phyloP scores from a whole-genome alignment of 30 jellyfish, hydroid and myxozoan species.

The Pseudorhiza aurosa region DNA sequence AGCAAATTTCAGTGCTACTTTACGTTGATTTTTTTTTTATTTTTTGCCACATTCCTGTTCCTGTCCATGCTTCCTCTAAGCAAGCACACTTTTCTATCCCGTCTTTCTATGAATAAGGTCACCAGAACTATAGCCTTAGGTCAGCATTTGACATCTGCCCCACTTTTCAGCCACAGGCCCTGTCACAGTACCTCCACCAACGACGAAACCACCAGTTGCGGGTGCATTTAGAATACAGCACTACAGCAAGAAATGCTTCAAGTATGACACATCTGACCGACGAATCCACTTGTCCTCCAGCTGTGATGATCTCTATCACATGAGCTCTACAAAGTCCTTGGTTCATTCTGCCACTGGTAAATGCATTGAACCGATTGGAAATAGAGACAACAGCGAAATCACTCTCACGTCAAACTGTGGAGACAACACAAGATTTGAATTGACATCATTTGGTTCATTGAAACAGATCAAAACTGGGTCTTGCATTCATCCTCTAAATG shows the following conservation, averaged over 20 bases:
- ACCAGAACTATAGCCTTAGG: too few species aligned
- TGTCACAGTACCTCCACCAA: conserved; percentile 5
- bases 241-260: conserved; percentile 52
- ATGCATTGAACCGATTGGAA: conserved; percentile 39
- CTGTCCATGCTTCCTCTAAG: too few species aligned
- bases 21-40: too few species aligned
- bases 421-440: conserved; percentile 36
- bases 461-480: conserved; percentile 34
- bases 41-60: too few species aligned
- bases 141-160: too few species aligned
- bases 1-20: too few species aligned
- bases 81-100: too few species aligned
- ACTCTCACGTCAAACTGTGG: conserved; percentile 6
- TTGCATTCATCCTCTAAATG: conserved; percentile 43
- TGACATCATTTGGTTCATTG: conserved; percentile 40
- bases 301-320: conserved; percentile 51
- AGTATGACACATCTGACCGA: not conserved
- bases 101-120: too few species aligned
- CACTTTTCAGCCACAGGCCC: too few species aligned
- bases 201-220: conserved; percentile 21
- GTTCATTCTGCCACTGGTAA: conserved; percentile 51
- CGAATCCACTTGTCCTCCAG: conserved; percentile 18
- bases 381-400: conserved; percentile 5
- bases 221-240: conserved; percentile 33
- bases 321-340: conserved; percentile 14